phyloP scores from a whole-genome alignment of 2,888 invertebrate genomes.

The Andricus quercusramuli region DNA sequence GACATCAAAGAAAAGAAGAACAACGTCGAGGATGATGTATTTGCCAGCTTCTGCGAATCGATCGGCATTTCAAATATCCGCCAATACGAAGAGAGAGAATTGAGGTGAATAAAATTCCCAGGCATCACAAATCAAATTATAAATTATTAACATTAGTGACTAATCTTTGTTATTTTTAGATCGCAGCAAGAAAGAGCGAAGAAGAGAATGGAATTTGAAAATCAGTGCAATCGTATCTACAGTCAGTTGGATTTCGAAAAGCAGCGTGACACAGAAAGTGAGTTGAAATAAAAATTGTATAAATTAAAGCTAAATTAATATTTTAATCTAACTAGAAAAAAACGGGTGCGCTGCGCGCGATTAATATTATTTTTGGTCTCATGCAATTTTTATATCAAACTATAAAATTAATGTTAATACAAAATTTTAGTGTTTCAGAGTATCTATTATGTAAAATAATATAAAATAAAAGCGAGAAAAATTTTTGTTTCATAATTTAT shows the following conservation, averaged over 20 bases:
- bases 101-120: conserved; percentile 80
- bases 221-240: conserved; percentile 95
- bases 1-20: conserved; percentile 97
- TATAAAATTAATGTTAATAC: too few species aligned
- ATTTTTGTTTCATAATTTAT: too few species aligned
- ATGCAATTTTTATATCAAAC: too few species aligned
- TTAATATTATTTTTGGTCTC: too few species aligned
- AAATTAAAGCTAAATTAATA: neutral
- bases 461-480: too few species aligned
- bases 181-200: conserved; percentile 97
- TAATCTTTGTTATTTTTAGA: conserved; percentile 64
- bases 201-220: conserved; percentile 96
- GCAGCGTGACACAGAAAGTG: conserved; percentile 95
- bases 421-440: too few species aligned
- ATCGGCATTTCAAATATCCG: conserved; percentile 98
- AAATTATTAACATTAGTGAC: conserved; percentile 14
- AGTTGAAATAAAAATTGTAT: conserved; percentile 43
- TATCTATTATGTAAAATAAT: too few species aligned
- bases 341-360: too few species aligned
- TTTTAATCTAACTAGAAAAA: too few species aligned
- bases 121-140: neutral
- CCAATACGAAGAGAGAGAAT: conserved; percentile 98
- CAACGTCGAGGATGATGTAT: conserved; percentile 97
- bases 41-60: conserved; percentile 94
- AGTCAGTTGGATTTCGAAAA: conserved; percentile 98